Conservation (phyloP, 2,888 invertebrate genomes). For the Pyrgus malvae region DNA sequence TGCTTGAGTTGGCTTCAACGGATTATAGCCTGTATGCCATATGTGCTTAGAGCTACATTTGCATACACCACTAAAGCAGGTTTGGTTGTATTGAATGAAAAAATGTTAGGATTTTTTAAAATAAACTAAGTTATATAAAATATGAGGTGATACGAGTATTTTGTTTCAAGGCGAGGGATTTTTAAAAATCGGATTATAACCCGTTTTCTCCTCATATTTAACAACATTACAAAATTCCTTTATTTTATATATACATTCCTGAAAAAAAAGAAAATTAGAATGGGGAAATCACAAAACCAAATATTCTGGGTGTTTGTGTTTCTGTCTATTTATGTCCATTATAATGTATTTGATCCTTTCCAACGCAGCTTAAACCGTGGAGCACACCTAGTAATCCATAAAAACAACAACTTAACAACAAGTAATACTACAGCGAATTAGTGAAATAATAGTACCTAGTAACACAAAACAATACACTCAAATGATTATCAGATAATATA, state of each 20-base stretch:
- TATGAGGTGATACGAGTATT: background rate
- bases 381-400: too few relatives aligned
- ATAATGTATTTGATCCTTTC: too few relatives aligned
- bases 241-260: too few relatives aligned
- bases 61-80: constrained; percentile 10
- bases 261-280: too few relatives aligned
- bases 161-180: background rate
- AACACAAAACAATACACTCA: background rate
- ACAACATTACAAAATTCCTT: too few relatives aligned
- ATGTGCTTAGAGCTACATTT: constrained; percentile 5
- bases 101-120: constrained; percentile 7
- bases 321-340: too few relatives aligned
- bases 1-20: constrained; percentile 6
- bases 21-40: constrained; percentile 16
- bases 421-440: too few relatives aligned
- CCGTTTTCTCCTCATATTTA: background rate
- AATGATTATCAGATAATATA: background rate
- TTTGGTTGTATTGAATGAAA: constrained; percentile 16
- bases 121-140: background rate
- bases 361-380: too few relatives aligned
- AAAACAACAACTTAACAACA: too few relatives aligned
- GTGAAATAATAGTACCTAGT: background rate
- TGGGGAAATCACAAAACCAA: too few relatives aligned
- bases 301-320: too few relatives aligned
- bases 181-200: background rate